phyloP scores from a whole-genome alignment of 2,888 invertebrate species.

The Megaustenia siamemsis region DNA sequence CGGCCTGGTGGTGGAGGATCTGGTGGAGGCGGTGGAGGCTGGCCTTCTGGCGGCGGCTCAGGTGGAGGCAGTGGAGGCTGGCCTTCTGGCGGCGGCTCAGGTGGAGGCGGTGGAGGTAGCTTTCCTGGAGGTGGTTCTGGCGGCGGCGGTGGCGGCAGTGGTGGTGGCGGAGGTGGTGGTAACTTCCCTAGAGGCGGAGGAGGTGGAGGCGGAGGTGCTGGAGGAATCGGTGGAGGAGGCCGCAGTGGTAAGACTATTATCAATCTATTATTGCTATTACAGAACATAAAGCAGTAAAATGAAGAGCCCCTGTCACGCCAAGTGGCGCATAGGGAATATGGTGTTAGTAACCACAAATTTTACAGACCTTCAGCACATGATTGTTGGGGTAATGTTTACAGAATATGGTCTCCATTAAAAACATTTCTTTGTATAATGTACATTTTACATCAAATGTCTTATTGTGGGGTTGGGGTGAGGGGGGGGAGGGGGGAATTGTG shows the following conservation, averaged over 20 bases:
- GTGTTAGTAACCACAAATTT: too few relatives aligned
- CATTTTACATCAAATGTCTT: too few relatives aligned
- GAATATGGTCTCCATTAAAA: too few relatives aligned
- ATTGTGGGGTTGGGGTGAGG: too few relatives aligned
- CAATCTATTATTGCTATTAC: too few relatives aligned
- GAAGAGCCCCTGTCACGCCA: too few relatives aligned
- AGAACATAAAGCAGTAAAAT: too few relatives aligned
- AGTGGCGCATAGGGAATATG: too few relatives aligned
- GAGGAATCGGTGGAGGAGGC: not conserved
- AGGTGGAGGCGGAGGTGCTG: not conserved
- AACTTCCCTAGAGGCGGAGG: not conserved
- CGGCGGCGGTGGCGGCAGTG: not conserved
- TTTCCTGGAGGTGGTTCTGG: not conserved
- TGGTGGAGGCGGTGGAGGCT: conserved; percentile 7
- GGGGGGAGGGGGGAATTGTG: too few relatives aligned
- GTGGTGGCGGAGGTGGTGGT: not conserved
- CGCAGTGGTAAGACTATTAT: not conserved
- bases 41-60: conserved; percentile 59
- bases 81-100: not conserved
- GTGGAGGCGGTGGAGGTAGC: not conserved
- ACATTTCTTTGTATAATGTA: too few relatives aligned
- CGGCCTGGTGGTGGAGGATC: conserved; percentile 3
- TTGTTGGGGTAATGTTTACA: too few relatives aligned
- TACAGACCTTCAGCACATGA: too few relatives aligned
- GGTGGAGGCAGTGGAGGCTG: conserved; percentile 5